Base-by-base conservation (phyloP, 2,113 vertebrate genomes). In the Malurus melanocephalus region DNA sequence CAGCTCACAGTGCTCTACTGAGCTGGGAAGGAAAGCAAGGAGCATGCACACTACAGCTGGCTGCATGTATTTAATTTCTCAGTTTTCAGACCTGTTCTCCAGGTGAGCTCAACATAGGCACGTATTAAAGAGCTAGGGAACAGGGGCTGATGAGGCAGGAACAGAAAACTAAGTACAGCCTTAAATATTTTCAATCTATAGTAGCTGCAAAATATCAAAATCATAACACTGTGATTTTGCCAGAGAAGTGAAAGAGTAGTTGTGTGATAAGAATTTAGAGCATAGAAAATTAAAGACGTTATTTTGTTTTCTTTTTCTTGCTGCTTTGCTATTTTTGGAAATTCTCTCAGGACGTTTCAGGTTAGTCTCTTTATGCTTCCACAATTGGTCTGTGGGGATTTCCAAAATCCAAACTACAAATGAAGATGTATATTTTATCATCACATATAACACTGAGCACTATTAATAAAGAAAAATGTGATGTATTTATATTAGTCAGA, bases 261-360 rank as follows among this genome's bases (percentile, higher is more conserved):
- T 72, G 26, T 75, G 46, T 22, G 65, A 62, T 88, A 85, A 81
- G 53, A 86, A 79, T 46, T 80, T 12, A 84, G 45, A 30, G 27
- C 46, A 88, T 68, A 77, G 43, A 83, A 66, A 57, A 69, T 66
- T 21, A 66, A 86, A 92, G 45, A 74, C 9, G 27, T 75, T 92
- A 64, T 90, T 95, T 90, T 64, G 35, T 78, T 88, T 86, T 72
- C 71, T 88, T 42, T 88, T 88, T 79, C 74, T 95, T 79, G 42
- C 30, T 49, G 40, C 49, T 93, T 86, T 95, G 90, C 46, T 94
- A 88, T 88, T 64, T 84, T 93, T 94, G 86, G 90, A 95, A 88
- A 78, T 87, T 88, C 77, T 94, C 88, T 92, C 88, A 93, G 87
- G 80, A 92, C 90, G 79, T 91, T 93, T 94, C 9, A 16, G 49